Evolutionary conservation across 2,797 vertebrate species (phyloP).

Genomic region (Scomberomorus guttatus): DNA sequence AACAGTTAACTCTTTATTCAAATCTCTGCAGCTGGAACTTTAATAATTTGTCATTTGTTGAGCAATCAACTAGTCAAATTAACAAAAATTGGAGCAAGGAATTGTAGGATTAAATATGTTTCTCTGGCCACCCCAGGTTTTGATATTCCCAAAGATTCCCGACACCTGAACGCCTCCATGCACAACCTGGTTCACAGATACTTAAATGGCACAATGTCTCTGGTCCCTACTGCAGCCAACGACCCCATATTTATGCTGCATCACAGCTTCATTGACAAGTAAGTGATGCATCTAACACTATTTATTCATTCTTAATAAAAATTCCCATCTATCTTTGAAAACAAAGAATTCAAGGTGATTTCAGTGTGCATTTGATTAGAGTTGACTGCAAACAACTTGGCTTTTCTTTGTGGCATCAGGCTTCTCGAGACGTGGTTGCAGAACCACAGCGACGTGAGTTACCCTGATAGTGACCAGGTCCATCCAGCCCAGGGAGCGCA

Average conservation of each 20-base stretch:
- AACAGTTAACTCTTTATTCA: background rate
- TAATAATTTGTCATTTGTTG: background rate
- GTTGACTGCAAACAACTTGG: background rate
- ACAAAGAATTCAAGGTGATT: too few relatives aligned
- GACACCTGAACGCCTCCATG: slow-evolving; percentile 26
- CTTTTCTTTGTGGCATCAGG: slow-evolving; percentile 16
- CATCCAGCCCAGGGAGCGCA: slow-evolving; percentile 32
- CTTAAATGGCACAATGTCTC: slow-evolving; percentile 50
- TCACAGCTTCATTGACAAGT: slow-evolving; percentile 65
- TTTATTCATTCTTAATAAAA: background rate
- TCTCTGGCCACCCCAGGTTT: slow-evolving; percentile 20
- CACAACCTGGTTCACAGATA: slow-evolving; percentile 61
- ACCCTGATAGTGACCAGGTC: slow-evolving; percentile 27
- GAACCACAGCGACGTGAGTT: background rate
- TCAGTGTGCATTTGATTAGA: background rate
- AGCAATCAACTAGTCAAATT: background rate
- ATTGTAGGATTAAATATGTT: background rate
- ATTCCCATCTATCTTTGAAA: background rate
- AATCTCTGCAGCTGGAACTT: background rate
- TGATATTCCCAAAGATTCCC: slow-evolving; percentile 19
- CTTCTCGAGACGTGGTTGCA: slow-evolving; percentile 25
- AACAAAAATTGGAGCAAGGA: background rate
- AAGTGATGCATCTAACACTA: background rate
- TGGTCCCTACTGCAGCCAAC: slow-evolving; percentile 46
- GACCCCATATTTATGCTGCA: slow-evolving; percentile 64